Evolutionary conservation across 2,113 vertebrate genomes (phyloP).

Genomic region (Sprattus sprattus): DNA sequence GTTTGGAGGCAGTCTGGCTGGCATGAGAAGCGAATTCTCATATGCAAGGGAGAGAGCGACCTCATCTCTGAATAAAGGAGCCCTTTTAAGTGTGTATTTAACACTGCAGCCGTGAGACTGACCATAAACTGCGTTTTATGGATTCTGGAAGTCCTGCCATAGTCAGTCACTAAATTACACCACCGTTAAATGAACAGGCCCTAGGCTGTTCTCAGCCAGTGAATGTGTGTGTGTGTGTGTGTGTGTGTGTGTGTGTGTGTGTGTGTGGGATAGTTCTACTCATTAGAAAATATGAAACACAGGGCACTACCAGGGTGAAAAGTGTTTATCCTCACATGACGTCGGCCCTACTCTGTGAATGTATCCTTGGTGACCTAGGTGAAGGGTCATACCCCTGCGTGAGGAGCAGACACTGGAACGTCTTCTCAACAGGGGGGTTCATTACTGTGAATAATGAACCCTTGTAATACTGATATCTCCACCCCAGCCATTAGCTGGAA

Average conservation of each 20-base stretch:
- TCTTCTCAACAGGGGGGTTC: background rate
- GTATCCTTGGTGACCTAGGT: background rate
- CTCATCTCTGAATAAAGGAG: slow-evolving; percentile 4
- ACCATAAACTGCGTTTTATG: slow-evolving; percentile 47
- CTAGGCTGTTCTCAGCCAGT: slow-evolving; percentile 7
- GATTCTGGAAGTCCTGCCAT: slow-evolving; percentile 32
- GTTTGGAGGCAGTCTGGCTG: background rate
- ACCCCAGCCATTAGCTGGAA: background rate
- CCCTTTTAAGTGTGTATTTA: slow-evolving; percentile 18
- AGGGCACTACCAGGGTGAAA: background rate
- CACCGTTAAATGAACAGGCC: slow-evolving; percentile 16
- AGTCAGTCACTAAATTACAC: slow-evolving; percentile 35
- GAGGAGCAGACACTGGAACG: slow-evolving; percentile 12
- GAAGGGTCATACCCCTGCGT: slow-evolving; percentile 19
- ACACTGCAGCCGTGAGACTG: slow-evolving; percentile 8
- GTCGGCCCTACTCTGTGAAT: background rate
- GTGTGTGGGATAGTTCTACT: background rate
- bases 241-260: slow-evolving; percentile 10
- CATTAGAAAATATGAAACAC: background rate
- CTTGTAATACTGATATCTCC: slow-evolving; percentile 8
- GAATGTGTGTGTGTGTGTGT: slow-evolving; percentile 31
- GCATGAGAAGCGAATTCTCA: background rate
- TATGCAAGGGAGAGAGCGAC: background rate
- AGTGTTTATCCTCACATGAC: background rate
- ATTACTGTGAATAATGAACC: slow-evolving; percentile 27